Evolutionary conservation across 2,797 vertebrate species (phyloP).

Genomic region (Chelmon rostratus): DNA sequence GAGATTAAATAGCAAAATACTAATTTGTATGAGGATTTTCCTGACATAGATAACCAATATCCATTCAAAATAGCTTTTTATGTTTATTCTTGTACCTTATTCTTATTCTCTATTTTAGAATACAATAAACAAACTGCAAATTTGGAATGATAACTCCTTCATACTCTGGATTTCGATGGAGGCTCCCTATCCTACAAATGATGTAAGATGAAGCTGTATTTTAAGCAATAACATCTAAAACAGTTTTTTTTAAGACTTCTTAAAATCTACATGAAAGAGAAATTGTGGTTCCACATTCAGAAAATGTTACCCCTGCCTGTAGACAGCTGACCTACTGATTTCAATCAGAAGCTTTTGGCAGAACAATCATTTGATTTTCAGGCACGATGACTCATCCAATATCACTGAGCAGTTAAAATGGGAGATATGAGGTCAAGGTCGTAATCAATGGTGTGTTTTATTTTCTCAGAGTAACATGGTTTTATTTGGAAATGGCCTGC

Average conservation of each 20-base stretch:
- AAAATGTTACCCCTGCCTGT: background rate
- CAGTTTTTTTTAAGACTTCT: background rate
- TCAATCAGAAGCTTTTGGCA: conserved; percentile 56
- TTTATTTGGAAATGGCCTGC: conserved; percentile 68
- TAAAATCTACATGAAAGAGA: conserved; percentile 15
- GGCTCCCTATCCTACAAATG: background rate
- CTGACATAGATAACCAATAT: background rate
- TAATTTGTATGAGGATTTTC: background rate
- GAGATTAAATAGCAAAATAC: background rate
- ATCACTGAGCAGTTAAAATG: conserved; percentile 55
- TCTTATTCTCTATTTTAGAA: background rate
- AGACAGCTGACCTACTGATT: conserved; percentile 36
- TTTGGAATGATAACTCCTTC: background rate
- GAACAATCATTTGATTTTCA: conserved; percentile 55
- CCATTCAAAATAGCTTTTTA: background rate
- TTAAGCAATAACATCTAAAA: background rate
- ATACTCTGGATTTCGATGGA: background rate
- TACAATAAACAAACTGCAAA: background rate
- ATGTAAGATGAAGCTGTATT: background rate
- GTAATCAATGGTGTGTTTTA: conserved; percentile 71
- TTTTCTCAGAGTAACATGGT: conserved; percentile 57
- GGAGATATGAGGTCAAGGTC: conserved; percentile 60
- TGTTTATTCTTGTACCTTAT: background rate
- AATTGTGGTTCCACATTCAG: conserved; percentile 12
- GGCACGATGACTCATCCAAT: conserved; percentile 58